A percentile compares a stretch with the other conserved stretches of the same genome.
These are phyloP conservation scores for Rhyacophila brunnea DNA, from an alignment of 1,140 invertebrate species.

Conservation along the genomic window DNA sequence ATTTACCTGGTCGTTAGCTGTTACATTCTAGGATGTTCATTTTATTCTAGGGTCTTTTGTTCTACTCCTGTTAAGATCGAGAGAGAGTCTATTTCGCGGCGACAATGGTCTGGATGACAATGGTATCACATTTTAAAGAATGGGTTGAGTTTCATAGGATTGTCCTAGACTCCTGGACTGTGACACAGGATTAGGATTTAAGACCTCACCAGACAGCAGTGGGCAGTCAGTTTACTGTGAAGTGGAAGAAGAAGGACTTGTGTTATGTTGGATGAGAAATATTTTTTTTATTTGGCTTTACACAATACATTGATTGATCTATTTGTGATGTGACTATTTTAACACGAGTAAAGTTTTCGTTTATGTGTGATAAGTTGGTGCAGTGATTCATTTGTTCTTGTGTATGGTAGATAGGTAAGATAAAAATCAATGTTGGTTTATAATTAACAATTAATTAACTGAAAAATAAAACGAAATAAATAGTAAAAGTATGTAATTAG, in stretches of 20 bases:
- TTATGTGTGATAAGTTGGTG: too few species aligned
- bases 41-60: not conserved
- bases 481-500: too few species aligned
- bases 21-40: slow-evolving; percentile 3
- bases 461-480: too few species aligned
- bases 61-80: slow-evolving; percentile 1
- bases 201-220: slow-evolving; percentile 3
- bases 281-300: not conserved
- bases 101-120: slow-evolving; percentile 21
- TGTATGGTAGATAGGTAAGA: too few species aligned
- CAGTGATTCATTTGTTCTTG: too few species aligned
- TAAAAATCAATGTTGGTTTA: too few species aligned
- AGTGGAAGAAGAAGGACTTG: not conserved
- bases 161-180: slow-evolving; percentile 27
- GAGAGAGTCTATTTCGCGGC: not conserved
- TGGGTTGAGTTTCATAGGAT: slow-evolving; percentile 31
- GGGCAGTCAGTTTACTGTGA: slow-evolving; percentile 24
- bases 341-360: too few species aligned
- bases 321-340: too few species aligned
- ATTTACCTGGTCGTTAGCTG: too few species aligned
- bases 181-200: slow-evolving; percentile 28
- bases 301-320: not conserved
- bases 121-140: slow-evolving; percentile 6
- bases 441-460: too few species aligned
- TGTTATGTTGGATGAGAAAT: not conserved